Evolutionary conservation across 2,797 vertebrate species (phyloP), one percentile per base, ranked within the genome.

Genomic region (Pitangus sulphuratus): DNA sequence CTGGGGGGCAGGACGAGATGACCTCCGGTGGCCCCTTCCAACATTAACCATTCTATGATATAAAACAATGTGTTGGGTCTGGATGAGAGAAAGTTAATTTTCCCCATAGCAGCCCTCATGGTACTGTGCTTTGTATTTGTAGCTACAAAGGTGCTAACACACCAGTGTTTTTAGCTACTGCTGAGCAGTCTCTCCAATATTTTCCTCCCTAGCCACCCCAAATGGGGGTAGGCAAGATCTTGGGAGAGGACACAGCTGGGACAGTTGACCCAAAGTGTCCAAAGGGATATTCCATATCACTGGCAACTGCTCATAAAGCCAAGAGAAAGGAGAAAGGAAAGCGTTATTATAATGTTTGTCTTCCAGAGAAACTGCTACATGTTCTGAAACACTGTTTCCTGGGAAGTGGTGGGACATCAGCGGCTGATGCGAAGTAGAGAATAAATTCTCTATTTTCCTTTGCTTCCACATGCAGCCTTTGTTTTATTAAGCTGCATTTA

Each of bases 281-380:
- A 6, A 72, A 72, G 22, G 11, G 6, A 42, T 54, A 45, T 56
- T 72, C 30, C 45, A 40, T 9, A 42, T 13, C 30, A 25, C 18
- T 5, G 9, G n/a, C 4, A 31, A 30, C 40, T 62, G 39, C 10
- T 66, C 48, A 76, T 7, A 68, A 80, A 54, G 13, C 40, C 31
- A 42, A 5, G 3, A 50, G 8, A 68, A 50, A 30, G 33, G 12
- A 64, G 17, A 14, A 62, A 5, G 2, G 8, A 2, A 6, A 4
- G 14, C 11, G 18, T 35, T 66, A 75, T 13, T n/a, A 58, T 3
- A 3, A 37, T 8, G 5, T 40, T 68, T 28, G 33, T 28, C 56
- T 75, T 82, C 18, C 24, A 39, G 61, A 88, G 15, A 16, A 0
- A 4, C 15, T 3, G 1, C 30, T 82, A 33, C 0, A 0, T 2